Evolutionary conservation across 2,888 invertebrate species (phyloP), one percentile per base, ranked within the genome.

Genomic region (Tupiocoris notatus): DNA sequence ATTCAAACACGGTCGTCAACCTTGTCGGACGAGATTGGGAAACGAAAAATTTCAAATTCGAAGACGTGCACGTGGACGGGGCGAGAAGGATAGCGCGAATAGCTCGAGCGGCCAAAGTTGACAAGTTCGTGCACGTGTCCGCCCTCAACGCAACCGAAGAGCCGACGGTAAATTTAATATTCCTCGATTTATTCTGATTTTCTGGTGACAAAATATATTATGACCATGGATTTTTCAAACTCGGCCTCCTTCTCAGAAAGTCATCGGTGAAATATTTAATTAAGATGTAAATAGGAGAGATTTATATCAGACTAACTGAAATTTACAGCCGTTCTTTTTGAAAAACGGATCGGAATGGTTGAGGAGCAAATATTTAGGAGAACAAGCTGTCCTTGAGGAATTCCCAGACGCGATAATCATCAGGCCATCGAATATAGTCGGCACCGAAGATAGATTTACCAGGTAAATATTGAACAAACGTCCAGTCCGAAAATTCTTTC

Each of bases 1-100:
- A 99, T 86, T 98, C 98, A 0, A 97, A 98, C 86, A 95, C 98
- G 66, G 99, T 98, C 0, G 90, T 99, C 80, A 99, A 99, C 84
- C 86, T 98, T 77, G 88, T 99, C 79, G 98, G 98, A 2, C 87
- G 93, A 57, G 94, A 96, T 81, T 94, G 90, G 87, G 95, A 96
- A 84, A 98, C 98, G 0, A 92, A 89, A 85, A 96, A 96, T 84
- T 99, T 91, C 82, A 90, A 87, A 74, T 96, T 89, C 83, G 85
- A 91, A 74, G 95, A 96, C 86, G 94, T 97, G 0, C 89, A 98
- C 86, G 91, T 93, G 0, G 89, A 90, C n/a, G 96, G 95, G 9
- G 91, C 98, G 0, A 87, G 91, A 58, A 88, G 88, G 16, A 85
- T 99, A 82, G 99, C 98, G 3, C 89, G 91, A 79, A 83, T 91